Percentiles rank a stretch among this genome's conserved stretches.
These are phyloP conservation scores for Nasonovia ribisnigri DNA, from an alignment of 2,888 invertebrate species.

Conservation along the genomic window DNA sequence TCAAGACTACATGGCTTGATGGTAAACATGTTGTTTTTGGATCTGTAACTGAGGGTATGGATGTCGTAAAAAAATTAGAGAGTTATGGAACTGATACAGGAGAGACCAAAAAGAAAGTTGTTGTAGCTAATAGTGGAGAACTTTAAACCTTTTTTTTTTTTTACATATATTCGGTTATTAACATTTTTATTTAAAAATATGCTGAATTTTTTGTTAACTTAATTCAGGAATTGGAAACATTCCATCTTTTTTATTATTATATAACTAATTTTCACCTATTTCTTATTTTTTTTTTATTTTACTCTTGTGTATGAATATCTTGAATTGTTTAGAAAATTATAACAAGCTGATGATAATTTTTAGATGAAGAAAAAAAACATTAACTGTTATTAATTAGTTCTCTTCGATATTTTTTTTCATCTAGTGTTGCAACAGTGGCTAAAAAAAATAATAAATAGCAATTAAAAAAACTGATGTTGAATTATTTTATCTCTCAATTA, in stretches of 20 bases:
- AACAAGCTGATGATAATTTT: constrained; percentile 58
- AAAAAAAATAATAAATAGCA: constrained; percentile 60
- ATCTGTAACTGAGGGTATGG: constrained; percentile 90
- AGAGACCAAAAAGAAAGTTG: constrained; percentile 85
- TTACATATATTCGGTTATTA: background rate
- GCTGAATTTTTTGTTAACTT: background rate
- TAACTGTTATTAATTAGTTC: constrained; percentile 34
- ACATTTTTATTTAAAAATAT: constrained; percentile 19
- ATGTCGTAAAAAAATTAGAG: constrained; percentile 90
- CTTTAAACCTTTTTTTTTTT: constrained; percentile 70
- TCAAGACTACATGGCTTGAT: constrained; percentile 93
- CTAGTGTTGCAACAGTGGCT: constrained; percentile 60
- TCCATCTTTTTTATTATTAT: constrained; percentile 44
- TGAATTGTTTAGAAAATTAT: constrained; percentile 57
- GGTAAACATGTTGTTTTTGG: constrained; percentile 96
- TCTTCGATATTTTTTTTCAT: constrained; percentile 39
- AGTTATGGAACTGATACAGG: constrained; percentile 85
- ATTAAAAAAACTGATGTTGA: constrained; percentile 29
- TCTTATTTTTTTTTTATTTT: constrained; percentile 36
- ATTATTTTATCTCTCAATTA: background rate
- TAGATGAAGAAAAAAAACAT: constrained; percentile 50
- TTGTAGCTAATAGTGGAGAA: constrained; percentile 86
- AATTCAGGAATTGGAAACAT: constrained; percentile 36
- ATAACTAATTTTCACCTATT: constrained; percentile 15
- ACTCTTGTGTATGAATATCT: background rate